Percentiles rank a stretch among this genome's conserved stretches.
phyloP scores from a whole-genome alignment of 2,888 invertebrate genomes.

The Pegoplata infirma region DNA sequence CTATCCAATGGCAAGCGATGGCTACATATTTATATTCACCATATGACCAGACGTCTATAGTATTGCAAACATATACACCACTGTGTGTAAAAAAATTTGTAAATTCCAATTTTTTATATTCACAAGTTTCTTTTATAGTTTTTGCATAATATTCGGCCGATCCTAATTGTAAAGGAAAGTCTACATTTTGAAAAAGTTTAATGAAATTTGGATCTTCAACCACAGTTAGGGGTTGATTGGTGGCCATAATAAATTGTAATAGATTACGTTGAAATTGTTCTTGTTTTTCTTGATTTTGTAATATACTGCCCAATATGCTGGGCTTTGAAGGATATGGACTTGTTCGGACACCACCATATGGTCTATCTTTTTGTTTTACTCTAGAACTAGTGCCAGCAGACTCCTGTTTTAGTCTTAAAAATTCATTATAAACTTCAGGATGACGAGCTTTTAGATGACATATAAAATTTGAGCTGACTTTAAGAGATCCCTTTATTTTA shows the following conservation, averaged over 20 bases:
- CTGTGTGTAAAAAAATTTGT: constrained; percentile 24
- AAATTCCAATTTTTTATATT: constrained; percentile 38
- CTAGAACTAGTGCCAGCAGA: not conserved
- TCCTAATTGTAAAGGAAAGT: constrained; percentile 19
- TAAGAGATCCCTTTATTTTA: constrained; percentile 49
- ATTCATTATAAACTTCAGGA: constrained; percentile 48
- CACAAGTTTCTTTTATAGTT: constrained; percentile 39
- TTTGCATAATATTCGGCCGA: constrained; percentile 29
- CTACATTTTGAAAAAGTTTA: constrained; percentile 32
- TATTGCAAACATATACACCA: constrained; percentile 16
- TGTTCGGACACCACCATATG: not conserved
- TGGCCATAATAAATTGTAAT: constrained; percentile 38
- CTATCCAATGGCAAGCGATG: constrained; percentile 43
- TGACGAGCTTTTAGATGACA: constrained; percentile 47
- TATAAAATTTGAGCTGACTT: constrained; percentile 53
- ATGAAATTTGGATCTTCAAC: constrained; percentile 24
- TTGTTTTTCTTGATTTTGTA: constrained; percentile 32
- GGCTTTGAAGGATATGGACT: constrained; percentile 31
- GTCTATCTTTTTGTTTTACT: not conserved
- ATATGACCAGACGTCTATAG: constrained; percentile 28
- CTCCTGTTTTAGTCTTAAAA: constrained; percentile 41
- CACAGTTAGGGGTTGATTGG: constrained; percentile 32
- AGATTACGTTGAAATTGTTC: constrained; percentile 41
- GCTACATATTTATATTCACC: constrained; percentile 35
- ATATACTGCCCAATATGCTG: not conserved